Percentiles rank a stretch among this genome's conserved stretches.
Evolutionary conservation across 2,113 vertebrate genomes (phyloP).

Genomic region (Myrmophylax atrothorax): DNA sequence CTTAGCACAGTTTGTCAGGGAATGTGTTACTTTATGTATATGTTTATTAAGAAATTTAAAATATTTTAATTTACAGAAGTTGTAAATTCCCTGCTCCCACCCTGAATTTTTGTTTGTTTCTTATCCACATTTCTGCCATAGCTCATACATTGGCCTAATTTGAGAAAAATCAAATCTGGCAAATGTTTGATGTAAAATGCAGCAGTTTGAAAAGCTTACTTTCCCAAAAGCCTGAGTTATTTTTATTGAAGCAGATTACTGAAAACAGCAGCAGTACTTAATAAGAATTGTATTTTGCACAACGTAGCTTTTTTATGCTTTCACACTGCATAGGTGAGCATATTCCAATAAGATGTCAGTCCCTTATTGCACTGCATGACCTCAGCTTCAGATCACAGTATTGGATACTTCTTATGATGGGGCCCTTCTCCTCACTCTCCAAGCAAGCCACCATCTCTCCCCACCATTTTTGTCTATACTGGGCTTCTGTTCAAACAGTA

Average conservation of each 20-base stretch:
- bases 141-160: not conserved
- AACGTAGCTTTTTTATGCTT: not conserved
- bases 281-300: not conserved
- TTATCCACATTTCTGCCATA: not conserved
- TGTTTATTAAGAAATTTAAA: not conserved
- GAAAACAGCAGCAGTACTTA: not conserved
- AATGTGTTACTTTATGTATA: not conserved
- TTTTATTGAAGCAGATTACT: not conserved
- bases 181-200: not conserved
- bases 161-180: not conserved
- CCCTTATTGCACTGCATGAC: not conserved
- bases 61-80: not conserved
- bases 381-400: not conserved
- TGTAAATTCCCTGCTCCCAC: not conserved
- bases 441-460: not conserved
- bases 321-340: not conserved
- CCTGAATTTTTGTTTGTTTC: not conserved
- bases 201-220: not conserved
- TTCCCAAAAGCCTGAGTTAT: not conserved
- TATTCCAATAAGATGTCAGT: not conserved
- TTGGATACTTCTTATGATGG: accelerated
- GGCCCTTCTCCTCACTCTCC: not conserved
- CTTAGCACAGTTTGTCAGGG: not conserved
- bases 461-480: not conserved
- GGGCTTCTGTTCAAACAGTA: not conserved